Evolutionary conservation across 2,888 invertebrate species (phyloP).

Genomic region (Caenorhabditis afra): DNA sequence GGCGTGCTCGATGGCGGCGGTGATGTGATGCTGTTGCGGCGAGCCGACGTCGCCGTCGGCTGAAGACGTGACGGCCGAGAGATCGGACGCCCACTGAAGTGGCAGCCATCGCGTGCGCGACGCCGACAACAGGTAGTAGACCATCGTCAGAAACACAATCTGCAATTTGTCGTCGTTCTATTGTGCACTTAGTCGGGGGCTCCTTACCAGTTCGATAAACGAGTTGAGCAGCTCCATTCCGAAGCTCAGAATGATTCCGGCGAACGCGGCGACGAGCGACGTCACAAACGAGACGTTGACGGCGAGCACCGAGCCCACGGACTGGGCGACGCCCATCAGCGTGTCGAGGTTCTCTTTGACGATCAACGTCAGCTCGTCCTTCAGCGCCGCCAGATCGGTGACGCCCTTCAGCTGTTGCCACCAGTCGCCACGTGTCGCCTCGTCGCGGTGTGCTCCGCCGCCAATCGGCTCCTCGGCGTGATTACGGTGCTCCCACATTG

Average conservation of each 20-base stretch:
- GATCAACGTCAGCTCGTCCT: slow-evolving; percentile 76
- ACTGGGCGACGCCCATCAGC: slow-evolving; percentile 77
- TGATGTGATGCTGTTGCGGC: slow-evolving; percentile 70
- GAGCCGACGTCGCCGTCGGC: slow-evolving; percentile 2
- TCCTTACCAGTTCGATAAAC: slow-evolving; percentile 76
- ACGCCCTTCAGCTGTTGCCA: slow-evolving; percentile 74
- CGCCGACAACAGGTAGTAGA: slow-evolving; percentile 94
- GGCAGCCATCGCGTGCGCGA: slow-evolving; percentile 93
- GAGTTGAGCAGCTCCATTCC: slow-evolving; percentile 80
- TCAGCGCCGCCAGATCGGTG: slow-evolving; percentile 76
- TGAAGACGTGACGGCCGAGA: slow-evolving; percentile 50
- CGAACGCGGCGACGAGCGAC: slow-evolving; percentile 71
- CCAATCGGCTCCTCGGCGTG: slow-evolving; percentile 9
- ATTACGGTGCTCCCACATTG: slow-evolving; percentile 77
- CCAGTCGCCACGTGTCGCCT: slow-evolving; percentile 65
- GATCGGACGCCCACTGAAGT: slow-evolving; percentile 83
- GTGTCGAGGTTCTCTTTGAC: slow-evolving; percentile 80
- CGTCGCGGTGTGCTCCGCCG: neutral
- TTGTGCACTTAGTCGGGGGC: too few species aligned
- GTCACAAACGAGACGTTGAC: slow-evolving; percentile 76
- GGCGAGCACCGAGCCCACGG: slow-evolving; percentile 75
- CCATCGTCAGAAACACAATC: slow-evolving; percentile 96
- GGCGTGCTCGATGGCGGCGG: slow-evolving; percentile 82
- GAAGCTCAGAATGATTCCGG: slow-evolving; percentile 78
- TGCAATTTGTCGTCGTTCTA: slow-evolving; percentile 80